Conservation (phyloP, 2,113 vertebrate genomes). For the Grammomys dolichurus region DNA sequence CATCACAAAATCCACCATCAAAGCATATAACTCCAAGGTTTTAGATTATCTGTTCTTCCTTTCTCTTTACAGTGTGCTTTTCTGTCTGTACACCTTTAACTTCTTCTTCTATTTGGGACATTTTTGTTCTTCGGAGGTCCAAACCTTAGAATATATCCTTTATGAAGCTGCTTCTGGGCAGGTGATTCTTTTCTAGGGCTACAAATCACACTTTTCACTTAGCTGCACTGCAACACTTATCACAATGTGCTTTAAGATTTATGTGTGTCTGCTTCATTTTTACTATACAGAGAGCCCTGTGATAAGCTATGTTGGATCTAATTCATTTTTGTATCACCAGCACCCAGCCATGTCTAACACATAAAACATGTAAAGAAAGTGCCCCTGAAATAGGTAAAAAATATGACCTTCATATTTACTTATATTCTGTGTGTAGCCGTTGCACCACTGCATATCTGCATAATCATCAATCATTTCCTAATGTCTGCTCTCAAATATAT, state of each 20-base stretch:
- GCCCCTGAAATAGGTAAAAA: constrained; percentile 6
- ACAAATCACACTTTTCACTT: neutral
- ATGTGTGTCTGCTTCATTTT: neutral
- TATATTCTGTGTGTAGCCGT: neutral
- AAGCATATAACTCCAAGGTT: neutral
- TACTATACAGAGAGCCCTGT: neutral
- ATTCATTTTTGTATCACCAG: constrained; percentile 27
- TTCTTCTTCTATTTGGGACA: neutral
- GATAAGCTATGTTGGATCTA: neutral
- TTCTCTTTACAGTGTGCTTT: neutral
- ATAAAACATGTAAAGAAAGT: neutral
- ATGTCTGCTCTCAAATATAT: neutral
- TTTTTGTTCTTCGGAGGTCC: neutral
- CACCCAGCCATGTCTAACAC: neutral
- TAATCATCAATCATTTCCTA: neutral
- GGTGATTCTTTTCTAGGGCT: neutral
- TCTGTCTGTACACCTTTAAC: neutral
- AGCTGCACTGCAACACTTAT: neutral
- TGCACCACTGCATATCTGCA: neutral
- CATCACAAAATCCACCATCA: neutral
- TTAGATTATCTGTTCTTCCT: neutral
- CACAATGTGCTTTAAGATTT: neutral
- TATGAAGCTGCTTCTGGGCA: neutral
- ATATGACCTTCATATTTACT: neutral
- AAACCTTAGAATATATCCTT: neutral